A percentile compares a stretch with the other conserved stretches of the same genome.
These are phyloP conservation scores for Bombus cullumanus DNA, from an alignment of 1,140 invertebrate genomes.

Conservation along the genomic window DNA sequence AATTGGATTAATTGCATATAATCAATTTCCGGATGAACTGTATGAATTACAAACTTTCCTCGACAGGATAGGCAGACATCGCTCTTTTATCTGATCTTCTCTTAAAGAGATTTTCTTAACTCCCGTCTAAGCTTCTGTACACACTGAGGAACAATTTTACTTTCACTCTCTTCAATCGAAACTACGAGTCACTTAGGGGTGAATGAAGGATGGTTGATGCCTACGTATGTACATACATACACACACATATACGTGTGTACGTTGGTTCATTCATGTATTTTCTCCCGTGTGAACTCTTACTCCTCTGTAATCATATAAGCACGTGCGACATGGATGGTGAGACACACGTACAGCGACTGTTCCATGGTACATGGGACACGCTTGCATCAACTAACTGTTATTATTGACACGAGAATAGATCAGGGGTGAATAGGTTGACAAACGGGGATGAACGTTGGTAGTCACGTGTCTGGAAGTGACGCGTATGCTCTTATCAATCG, in stretches of 20 bases:
- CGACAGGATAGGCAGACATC: not conserved
- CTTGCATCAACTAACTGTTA: constrained; percentile 19
- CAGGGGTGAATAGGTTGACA: constrained; percentile 23
- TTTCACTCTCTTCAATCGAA: constrained; percentile 19
- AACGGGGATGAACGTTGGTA: constrained; percentile 5
- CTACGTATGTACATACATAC: not conserved
- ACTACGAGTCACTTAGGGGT: constrained; percentile 6
- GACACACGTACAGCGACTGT: not conserved
- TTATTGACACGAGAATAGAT: constrained; percentile 47
- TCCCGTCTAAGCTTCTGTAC: constrained; percentile 1
- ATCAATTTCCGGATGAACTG: not conserved
- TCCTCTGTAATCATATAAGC: constrained; percentile 12
- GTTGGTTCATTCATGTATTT: constrained; percentile 47
- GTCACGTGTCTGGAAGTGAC: constrained; percentile 18
- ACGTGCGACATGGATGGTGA: not conserved
- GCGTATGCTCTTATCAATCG: not conserved
- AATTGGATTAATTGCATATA: not conserved
- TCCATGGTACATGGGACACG: not conserved
- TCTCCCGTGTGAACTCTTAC: constrained; percentile 44
- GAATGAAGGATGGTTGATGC: constrained; percentile 32
- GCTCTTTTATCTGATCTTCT: not conserved
- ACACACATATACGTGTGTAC: not conserved
- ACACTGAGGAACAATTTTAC: constrained; percentile 11
- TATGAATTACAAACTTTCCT: not conserved
- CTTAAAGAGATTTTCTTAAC: constrained; percentile 20